Conservation (phyloP, 2,888 invertebrate genomes). For the Heliconius hortense region DNA sequence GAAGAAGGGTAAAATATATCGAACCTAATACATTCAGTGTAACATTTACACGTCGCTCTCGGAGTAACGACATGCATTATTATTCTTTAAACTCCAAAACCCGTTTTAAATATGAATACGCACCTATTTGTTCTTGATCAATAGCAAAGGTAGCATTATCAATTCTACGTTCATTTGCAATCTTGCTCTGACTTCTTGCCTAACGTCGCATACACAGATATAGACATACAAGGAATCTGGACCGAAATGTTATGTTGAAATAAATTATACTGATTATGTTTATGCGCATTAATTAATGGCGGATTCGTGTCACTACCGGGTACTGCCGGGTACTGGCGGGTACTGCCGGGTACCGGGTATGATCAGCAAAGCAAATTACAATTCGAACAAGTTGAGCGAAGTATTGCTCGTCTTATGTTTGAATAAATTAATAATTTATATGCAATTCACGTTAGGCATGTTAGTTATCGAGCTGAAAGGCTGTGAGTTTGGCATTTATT, state of each 20-base stretch:
- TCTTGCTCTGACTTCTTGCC: slow-evolving; percentile 42
- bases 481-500: slow-evolving; percentile 9
- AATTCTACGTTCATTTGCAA: slow-evolving; percentile 48
- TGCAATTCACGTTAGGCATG: slow-evolving; percentile 32
- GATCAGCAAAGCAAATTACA: slow-evolving; percentile 41
- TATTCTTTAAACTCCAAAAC: slow-evolving; percentile 24
- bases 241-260: slow-evolving; percentile 33
- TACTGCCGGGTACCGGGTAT: slow-evolving; percentile 34
- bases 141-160: slow-evolving; percentile 32
- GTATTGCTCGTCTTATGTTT: slow-evolving; percentile 38
- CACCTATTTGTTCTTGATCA: slow-evolving; percentile 39
- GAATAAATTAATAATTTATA: slow-evolving; percentile 44
- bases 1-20: not conserved
- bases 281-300: slow-evolving; percentile 39
- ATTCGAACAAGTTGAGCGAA: slow-evolving; percentile 36
- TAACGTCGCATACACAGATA: slow-evolving; percentile 40
- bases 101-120: slow-evolving; percentile 30
- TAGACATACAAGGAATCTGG: slow-evolving; percentile 38
- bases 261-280: slow-evolving; percentile 41
- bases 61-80: slow-evolving; percentile 4
- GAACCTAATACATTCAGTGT: not conserved
- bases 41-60: slow-evolving; percentile 3
- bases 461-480: slow-evolving; percentile 10
- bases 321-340: too few species aligned
- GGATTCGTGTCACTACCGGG: slow-evolving; percentile 39